phyloP scores from a whole-genome alignment of 2,113 vertebrate species.

The Gambusia holbrooki region DNA sequence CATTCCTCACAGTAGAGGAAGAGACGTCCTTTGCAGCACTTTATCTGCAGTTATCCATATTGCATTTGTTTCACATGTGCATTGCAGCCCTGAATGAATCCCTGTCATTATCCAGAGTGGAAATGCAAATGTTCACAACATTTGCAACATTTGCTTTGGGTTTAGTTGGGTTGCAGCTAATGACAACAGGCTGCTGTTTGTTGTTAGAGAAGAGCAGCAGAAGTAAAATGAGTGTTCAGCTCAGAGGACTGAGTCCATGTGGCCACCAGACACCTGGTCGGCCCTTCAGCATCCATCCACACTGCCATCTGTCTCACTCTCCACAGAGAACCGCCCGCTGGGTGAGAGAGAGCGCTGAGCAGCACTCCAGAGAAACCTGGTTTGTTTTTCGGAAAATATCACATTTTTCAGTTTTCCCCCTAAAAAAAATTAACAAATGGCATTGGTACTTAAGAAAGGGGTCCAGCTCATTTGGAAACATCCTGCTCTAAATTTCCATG shows the following conservation, averaged over 20 bases:
- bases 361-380: background rate
- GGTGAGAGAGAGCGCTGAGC: background rate
- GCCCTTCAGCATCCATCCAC: background rate
- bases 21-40: background rate
- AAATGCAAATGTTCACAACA: background rate
- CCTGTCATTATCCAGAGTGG: background rate
- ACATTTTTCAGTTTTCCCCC: background rate
- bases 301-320: conserved; percentile 1
- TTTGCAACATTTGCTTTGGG: background rate
- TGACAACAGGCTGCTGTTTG: conserved; percentile 9
- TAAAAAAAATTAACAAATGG: background rate
- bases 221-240: no score
- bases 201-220: background rate
- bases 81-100: background rate
- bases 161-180: background rate
- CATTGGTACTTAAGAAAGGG: background rate
- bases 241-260: conserved; percentile 2
- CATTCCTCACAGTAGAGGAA: no score
- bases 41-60: background rate
- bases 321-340: background rate
- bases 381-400: background rate
- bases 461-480: background rate
- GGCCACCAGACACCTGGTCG: conserved; percentile 10
- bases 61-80: background rate
- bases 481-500: background rate